Percentiles rank a stretch among this genome's conserved stretches.
phyloP scores from a whole-genome alignment of 1,140 invertebrate species.

The Drosophila carrolli region DNA sequence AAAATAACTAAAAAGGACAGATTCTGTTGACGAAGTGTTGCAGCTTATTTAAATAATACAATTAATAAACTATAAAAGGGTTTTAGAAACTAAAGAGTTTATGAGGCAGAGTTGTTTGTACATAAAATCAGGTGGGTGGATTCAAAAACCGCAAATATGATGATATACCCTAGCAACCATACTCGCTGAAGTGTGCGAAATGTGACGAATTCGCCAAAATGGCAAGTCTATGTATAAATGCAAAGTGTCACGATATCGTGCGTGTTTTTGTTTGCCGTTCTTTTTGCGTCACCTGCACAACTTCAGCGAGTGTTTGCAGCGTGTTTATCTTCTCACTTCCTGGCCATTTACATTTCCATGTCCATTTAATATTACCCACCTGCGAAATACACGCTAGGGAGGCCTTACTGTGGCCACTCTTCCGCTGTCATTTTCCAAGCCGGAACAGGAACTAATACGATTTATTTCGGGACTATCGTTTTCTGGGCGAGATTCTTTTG shows the following conservation, averaged over 20 bases:
- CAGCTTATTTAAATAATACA: no score
- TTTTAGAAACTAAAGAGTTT: no score
- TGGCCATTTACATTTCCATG: neutral
- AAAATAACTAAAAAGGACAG: no score
- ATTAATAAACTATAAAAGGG: no score
- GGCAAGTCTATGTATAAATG: constrained; percentile 28
- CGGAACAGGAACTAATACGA: constrained; percentile 8
- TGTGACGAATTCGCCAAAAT: constrained; percentile 37
- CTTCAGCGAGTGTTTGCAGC: constrained; percentile 33
- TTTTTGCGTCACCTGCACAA: constrained; percentile 35
- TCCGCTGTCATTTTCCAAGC: constrained; percentile 6
- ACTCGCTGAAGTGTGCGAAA: constrained; percentile 5
- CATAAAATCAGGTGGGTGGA: no score
- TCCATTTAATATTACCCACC: constrained; percentile 2
- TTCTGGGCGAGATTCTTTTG: constrained; percentile 4
- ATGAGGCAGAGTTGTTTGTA: no score
- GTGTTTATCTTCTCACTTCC: neutral
- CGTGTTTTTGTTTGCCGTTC: constrained; percentile 8
- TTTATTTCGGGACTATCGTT: neutral
- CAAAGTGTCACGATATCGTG: constrained; percentile 26
- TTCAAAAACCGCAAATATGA: neutral
- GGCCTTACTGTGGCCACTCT: constrained; percentile 22
- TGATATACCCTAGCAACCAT: constrained; percentile 3
- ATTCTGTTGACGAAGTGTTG: no score
- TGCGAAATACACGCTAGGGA: constrained; percentile 10